These are phyloP conservation scores for Pocillopora verrucosa DNA, from an alignment of 64 coral and sea anemone genomes.

Conservation along the genomic window DNA sequence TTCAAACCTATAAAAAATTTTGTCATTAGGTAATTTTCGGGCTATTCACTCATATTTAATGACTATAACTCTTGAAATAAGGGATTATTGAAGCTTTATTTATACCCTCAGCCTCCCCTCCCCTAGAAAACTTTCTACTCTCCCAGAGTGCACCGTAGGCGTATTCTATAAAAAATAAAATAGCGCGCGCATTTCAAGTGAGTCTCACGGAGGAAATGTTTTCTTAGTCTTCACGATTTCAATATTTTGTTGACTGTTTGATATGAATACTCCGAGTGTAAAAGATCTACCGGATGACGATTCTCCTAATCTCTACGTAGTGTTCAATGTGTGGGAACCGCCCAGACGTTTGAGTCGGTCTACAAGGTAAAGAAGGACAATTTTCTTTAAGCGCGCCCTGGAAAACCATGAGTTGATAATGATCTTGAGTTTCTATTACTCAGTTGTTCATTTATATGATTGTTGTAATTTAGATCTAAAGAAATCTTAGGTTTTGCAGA, in stretches of 20 bases:
- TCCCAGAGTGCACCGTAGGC: neutral
- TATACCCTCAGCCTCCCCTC: neutral
- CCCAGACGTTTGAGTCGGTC: constrained; percentile 42
- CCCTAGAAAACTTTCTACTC: neutral
- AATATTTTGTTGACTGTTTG: constrained; percentile 59
- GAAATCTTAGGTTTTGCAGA: no score
- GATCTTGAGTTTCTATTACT: no score
- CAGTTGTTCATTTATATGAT: no score
- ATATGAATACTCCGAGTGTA: constrained; percentile 48
- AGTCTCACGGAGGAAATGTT: constrained; percentile 2
- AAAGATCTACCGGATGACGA: neutral
- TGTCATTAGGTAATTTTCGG: neutral
- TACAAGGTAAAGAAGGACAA: neutral
- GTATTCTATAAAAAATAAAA: neutral
- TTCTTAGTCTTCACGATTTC: neutral
- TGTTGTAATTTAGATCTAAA: no score
- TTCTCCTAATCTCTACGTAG: constrained; percentile 18
- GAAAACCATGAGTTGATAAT: neutral
- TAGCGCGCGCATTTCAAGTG: constrained; percentile 35
- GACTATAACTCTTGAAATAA: neutral
- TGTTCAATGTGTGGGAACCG: constrained; percentile 50
- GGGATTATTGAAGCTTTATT: neutral
- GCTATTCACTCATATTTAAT: neutral
- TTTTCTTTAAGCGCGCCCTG: neutral
- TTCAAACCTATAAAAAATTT: no score